Conservation (phyloP, 2,888 invertebrate genomes). For the Cerastis rubricosa region DNA sequence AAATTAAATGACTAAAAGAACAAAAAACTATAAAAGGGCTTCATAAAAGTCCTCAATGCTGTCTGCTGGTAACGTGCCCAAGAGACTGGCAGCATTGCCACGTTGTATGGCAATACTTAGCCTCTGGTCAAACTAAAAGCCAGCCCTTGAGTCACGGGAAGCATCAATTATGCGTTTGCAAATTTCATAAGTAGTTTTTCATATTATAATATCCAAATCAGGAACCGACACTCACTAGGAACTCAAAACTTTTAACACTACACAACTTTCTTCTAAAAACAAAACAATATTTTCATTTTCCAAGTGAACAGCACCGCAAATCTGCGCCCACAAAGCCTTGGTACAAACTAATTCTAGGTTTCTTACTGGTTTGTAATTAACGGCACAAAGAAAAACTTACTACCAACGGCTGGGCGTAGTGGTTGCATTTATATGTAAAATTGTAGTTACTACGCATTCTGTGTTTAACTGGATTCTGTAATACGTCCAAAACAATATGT, state of each 20-base stretch:
- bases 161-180: too few relatives aligned
- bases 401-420: conserved; percentile 2
- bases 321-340: conserved; percentile 34
- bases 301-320: conserved; percentile 26
- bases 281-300: conserved; percentile 36
- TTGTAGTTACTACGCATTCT: conserved; percentile 5
- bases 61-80: too few relatives aligned
- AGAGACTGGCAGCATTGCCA: too few relatives aligned
- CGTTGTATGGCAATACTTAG: too few relatives aligned
- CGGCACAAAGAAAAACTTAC: conserved; percentile 33
- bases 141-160: too few relatives aligned
- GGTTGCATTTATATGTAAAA: conserved; percentile 28
- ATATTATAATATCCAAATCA: neutral
- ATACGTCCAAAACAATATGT: neutral
- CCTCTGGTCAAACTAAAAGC: too few relatives aligned
- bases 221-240: neutral
- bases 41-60: too few relatives aligned
- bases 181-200: too few relatives aligned
- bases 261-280: conserved; percentile 9
- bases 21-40: too few relatives aligned
- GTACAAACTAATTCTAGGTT: conserved; percentile 40
- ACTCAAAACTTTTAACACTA: neutral
- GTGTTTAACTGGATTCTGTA: neutral
- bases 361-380: conserved; percentile 40
- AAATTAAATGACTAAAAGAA: too few relatives aligned